phyloP scores from a whole-genome alignment of 2,113 vertebrate genomes.

The Potamarius usumacintae region DNA sequence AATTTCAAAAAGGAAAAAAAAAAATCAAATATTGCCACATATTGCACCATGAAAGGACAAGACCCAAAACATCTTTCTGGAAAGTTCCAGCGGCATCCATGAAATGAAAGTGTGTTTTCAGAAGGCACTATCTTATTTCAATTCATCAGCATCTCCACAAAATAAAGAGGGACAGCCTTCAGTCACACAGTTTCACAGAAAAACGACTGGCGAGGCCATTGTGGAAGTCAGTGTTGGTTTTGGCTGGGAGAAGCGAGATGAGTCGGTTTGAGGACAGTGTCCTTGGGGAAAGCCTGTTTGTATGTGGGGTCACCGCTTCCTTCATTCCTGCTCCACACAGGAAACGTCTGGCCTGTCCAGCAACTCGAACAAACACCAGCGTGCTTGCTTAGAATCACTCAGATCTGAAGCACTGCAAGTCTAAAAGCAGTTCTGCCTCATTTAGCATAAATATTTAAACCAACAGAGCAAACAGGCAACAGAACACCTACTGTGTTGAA shows the following conservation, averaged over 20 bases:
- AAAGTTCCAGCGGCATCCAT: constrained; percentile 26
- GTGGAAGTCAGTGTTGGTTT: constrained; percentile 31
- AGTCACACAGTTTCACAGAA: background rate
- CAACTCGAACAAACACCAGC: constrained; percentile 5
- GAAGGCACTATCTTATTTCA: constrained; percentile 55
- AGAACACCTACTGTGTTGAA: constrained; percentile 1
- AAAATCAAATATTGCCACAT: constrained; percentile 38
- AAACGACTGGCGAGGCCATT: background rate
- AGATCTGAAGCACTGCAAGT: background rate
- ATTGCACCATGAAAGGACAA: constrained; percentile 42
- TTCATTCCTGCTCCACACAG: constrained; percentile 42
- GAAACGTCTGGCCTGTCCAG: constrained; percentile 37
- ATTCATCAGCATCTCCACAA: constrained; percentile 3
- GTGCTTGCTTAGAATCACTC: background rate
- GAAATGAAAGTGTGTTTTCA: constrained; percentile 41
- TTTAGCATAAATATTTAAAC: background rate
- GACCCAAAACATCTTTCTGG: constrained; percentile 15
- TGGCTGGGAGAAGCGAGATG: constrained; percentile 34
- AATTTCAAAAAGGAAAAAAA: background rate
- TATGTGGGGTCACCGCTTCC: constrained; percentile 48
- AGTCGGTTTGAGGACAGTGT: constrained; percentile 7
- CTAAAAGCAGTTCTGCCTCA: constrained; percentile 17
- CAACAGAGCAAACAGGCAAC: constrained; percentile 27
- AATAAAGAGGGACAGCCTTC: constrained; percentile 2
- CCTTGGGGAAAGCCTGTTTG: constrained; percentile 37